A percentile compares a stretch with the other conserved stretches of the same genome.
These are phyloP conservation scores for Poecile atricapillus DNA, from an alignment of 2,113 vertebrate genomes.

Conservation along the genomic window DNA sequence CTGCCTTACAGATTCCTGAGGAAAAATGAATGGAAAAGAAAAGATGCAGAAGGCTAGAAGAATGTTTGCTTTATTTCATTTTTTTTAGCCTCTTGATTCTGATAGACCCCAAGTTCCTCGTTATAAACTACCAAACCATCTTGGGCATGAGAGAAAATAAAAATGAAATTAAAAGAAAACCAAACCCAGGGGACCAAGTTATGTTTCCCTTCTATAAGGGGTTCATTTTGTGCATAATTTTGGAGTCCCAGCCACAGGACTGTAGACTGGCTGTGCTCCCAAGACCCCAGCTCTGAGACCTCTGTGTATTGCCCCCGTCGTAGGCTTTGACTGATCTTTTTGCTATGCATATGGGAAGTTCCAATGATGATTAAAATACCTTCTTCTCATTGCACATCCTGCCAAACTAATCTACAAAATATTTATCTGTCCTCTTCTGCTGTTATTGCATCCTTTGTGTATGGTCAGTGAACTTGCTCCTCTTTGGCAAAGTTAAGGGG, in stretches of 20 bases:
- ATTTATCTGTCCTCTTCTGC: slow-evolving; percentile 68
- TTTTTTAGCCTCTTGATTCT: background rate
- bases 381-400: slow-evolving; percentile 60
- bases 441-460: slow-evolving; percentile 68
- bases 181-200: background rate
- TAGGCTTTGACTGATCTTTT: slow-evolving; percentile 51
- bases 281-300: background rate
- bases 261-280: background rate
- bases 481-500: slow-evolving; percentile 76
- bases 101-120: background rate
- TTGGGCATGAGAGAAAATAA: background rate
- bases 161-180: background rate
- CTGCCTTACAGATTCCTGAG: background rate
- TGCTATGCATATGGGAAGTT: slow-evolving; percentile 65
- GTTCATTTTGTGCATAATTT: slow-evolving; percentile 4
- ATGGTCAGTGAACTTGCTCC: slow-evolving; percentile 71
- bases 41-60: background rate
- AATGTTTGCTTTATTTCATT: background rate
- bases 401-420: slow-evolving; percentile 68
- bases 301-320: background rate
- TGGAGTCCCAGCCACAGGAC: background rate
- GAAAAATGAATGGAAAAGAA: background rate
- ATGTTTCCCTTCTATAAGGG: background rate
- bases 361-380: slow-evolving; percentile 61
- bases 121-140: background rate